These are phyloP conservation scores for Drosophila carrolli DNA, from an alignment of 1,140 invertebrate genomes.

Conservation along the genomic window DNA sequence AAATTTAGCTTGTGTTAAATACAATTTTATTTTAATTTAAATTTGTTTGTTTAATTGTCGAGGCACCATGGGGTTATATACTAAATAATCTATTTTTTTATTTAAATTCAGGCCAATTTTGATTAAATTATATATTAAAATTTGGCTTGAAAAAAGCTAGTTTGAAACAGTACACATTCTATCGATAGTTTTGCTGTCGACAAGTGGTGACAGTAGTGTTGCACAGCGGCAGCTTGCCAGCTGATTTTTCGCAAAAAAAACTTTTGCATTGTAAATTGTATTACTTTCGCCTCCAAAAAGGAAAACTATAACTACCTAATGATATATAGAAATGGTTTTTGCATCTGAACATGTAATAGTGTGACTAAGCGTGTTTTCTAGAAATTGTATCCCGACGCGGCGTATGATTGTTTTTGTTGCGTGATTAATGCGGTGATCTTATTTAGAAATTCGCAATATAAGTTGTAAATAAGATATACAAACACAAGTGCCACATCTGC, in stretches of 20 bases:
- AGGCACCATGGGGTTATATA: no score
- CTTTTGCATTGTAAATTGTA: background rate
- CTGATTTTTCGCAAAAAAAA: background rate
- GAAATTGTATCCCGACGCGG: background rate
- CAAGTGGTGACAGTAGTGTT: conserved; percentile 1
- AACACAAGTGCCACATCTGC: background rate
- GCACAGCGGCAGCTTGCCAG: background rate
- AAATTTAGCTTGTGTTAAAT: background rate
- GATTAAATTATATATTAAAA: no score
- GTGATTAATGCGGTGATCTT: conserved; percentile 3
- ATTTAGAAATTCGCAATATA: conserved; percentile 6
- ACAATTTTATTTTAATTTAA: background rate
- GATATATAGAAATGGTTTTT: no score
- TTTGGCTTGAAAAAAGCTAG: background rate
- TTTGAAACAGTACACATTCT: background rate
- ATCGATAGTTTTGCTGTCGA: background rate
- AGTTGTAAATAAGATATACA: conserved; percentile 1
- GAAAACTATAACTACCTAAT: background rate
- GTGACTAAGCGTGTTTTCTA: conserved; percentile 8
- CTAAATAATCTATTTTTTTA: no score
- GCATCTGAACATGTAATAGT: background rate
- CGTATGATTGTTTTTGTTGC: conserved; percentile 1
- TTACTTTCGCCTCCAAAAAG: background rate
- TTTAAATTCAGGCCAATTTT: no score
- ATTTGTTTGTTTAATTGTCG: background rate